These are phyloP conservation scores for human (Homo sapiens) DNA, from an alignment of 2,113 vertebrate species.

Conservation along the genomic window DNA sequence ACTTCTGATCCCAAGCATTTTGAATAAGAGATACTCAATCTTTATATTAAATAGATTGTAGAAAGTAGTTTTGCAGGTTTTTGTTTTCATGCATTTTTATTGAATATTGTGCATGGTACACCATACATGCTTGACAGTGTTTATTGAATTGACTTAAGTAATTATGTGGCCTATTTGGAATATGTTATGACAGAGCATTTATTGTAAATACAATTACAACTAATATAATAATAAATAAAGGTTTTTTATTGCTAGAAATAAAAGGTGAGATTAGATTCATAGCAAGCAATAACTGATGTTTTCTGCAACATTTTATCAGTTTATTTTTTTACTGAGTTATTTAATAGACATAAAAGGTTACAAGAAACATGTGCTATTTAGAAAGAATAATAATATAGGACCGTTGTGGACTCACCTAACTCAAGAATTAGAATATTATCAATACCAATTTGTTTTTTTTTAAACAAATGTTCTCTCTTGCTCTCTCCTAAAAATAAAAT, in stretches of 20 bases:
- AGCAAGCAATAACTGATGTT: not conserved
- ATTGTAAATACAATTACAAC: not conserved
- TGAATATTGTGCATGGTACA: not conserved
- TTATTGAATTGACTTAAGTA: conserved; percentile 29
- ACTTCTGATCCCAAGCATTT: not conserved
- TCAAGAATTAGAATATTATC: conserved; percentile 44
- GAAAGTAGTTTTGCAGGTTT: conserved; percentile 4
- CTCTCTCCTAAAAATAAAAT: conserved; percentile 70
- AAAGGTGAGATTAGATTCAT: not conserved
- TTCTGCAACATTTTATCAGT: not conserved
- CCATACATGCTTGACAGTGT: not conserved
- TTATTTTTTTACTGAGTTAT: conserved; percentile 7
- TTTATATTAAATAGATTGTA: not conserved
- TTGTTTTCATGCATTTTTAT: conserved; percentile 30
- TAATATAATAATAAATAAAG: not conserved
- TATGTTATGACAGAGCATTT: not conserved
- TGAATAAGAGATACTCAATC: not conserved
- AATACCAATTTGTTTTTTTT: not conserved
- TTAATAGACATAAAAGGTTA: not conserved
- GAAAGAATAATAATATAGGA: not conserved
- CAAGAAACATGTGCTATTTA: not conserved
- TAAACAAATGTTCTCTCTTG: conserved; percentile 53
- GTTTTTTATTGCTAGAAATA: conserved; percentile 1
- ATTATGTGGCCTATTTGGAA: not conserved
- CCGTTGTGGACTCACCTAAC: not conserved